Percentiles rank a stretch among this genome's conserved stretches.
Evolutionary conservation across 2,113 vertebrate species (phyloP).

Genomic region (Cololabis saira): DNA sequence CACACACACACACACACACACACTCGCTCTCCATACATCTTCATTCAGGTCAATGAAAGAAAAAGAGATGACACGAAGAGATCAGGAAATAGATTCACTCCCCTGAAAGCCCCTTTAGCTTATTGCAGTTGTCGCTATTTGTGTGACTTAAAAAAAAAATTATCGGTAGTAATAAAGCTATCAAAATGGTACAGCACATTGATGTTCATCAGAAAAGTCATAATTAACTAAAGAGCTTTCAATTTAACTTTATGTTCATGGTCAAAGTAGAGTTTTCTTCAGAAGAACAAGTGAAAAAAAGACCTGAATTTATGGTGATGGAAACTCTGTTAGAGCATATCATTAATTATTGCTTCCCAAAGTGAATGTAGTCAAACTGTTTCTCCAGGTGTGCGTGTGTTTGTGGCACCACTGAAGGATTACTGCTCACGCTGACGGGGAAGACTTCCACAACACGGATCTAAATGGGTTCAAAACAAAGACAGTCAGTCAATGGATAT

Average conservation of each 20-base stretch:
- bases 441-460: constrained; percentile 41
- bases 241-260: too few relatives aligned
- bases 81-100: constrained; percentile 48
- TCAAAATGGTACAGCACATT: too few relatives aligned
- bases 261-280: too few relatives aligned
- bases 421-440: constrained; percentile 47
- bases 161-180: too few relatives aligned
- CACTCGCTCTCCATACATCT: constrained; percentile 61
- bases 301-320: too few relatives aligned
- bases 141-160: not conserved
- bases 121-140: constrained; percentile 26
- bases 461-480: constrained; percentile 51
- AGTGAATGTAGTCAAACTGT: not conserved
- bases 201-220: too few relatives aligned
- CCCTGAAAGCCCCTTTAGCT: constrained; percentile 22
- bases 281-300: too few relatives aligned
- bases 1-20: too few relatives aligned
- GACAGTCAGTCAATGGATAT: constrained; percentile 31
- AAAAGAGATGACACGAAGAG: constrained; percentile 45
- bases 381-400: not conserved
- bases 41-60: constrained; percentile 69
- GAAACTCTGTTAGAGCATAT: too few relatives aligned
- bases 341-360: not conserved
- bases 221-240: too few relatives aligned
- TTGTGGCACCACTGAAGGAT: not conserved